Evolutionary conservation across 2,797 vertebrate genomes (phyloP).

Genomic region (Sebastes ruberrimus): DNA sequence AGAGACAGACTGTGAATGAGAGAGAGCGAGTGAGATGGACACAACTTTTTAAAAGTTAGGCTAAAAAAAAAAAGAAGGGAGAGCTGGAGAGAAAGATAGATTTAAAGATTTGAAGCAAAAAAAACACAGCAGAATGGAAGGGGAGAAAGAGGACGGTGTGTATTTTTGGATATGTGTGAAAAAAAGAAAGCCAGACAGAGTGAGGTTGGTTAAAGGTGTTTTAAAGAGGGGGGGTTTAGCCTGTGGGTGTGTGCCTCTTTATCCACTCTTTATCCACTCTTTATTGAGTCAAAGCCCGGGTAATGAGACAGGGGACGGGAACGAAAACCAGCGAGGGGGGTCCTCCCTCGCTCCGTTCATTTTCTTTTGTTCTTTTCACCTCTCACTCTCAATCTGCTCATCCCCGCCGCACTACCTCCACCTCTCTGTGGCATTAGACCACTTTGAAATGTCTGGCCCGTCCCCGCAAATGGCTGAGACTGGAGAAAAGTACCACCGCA

Average conservation of each 20-base stretch:
- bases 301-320: slow-evolving; percentile 80
- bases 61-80: slow-evolving; percentile 38
- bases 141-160: slow-evolving; percentile 37
- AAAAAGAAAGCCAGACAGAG: slow-evolving; percentile 35
- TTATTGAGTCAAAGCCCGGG: slow-evolving; percentile 79
- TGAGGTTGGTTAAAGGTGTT: slow-evolving; percentile 54
- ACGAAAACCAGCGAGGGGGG: slow-evolving; percentile 70
- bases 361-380: slow-evolving; percentile 74
- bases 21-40: slow-evolving; percentile 57
- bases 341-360: slow-evolving; percentile 64
- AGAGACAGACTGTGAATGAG: slow-evolving; percentile 62
- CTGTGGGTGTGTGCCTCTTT: slow-evolving; percentile 71
- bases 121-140: slow-evolving; percentile 8
- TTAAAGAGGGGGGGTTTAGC: slow-evolving; percentile 30
- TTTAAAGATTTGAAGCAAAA: slow-evolving; percentile 50
- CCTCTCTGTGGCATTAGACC: slow-evolving; percentile 73
- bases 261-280: slow-evolving; percentile 81
- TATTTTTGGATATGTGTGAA: slow-evolving; percentile 35
- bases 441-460: slow-evolving; percentile 70
- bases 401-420: slow-evolving; percentile 59
- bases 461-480: slow-evolving; percentile 65
- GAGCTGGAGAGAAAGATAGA: slow-evolving; percentile 43
- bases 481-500: slow-evolving; percentile 53
- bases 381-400: slow-evolving; percentile 72
- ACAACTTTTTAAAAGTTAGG: slow-evolving; percentile 72